Evolutionary conservation across 2,888 invertebrate genomes (phyloP).

Genomic region (Periphyllus acericola): DNA sequence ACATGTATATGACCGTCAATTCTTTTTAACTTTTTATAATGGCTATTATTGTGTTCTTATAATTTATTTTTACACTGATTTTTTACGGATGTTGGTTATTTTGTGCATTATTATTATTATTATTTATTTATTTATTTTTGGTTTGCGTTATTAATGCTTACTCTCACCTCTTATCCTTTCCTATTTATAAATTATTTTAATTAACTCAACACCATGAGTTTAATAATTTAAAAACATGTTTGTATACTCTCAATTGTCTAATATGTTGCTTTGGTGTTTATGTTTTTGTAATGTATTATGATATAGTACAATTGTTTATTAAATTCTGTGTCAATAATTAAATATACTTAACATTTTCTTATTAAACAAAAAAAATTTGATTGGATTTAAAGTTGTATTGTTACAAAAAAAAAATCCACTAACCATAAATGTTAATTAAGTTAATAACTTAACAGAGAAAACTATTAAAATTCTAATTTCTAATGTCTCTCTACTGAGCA

Average conservation of each 20-base stretch:
- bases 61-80: slow-evolving; percentile 33
- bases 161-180: slow-evolving; percentile 12
- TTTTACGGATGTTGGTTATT: slow-evolving; percentile 53
- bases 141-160: slow-evolving; percentile 49
- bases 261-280: slow-evolving; percentile 35
- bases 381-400: not conserved
- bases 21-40: slow-evolving; percentile 37
- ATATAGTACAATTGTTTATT: not conserved
- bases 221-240: not conserved
- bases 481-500: too few species aligned
- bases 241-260: slow-evolving; percentile 16
- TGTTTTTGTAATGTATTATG: slow-evolving; percentile 27
- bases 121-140: slow-evolving; percentile 26
- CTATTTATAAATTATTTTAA: slow-evolving; percentile 4
- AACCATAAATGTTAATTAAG: too few species aligned
- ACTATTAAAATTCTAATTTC: too few species aligned
- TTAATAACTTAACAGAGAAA: too few species aligned
- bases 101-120: slow-evolving; percentile 43
- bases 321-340: not conserved
- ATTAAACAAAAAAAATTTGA: not conserved
- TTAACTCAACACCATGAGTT: slow-evolving; percentile 29
- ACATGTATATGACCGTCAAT: not conserved
- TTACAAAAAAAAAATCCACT: too few species aligned
- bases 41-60: slow-evolving; percentile 42
- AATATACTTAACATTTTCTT: not conserved